Evolutionary conservation across 2,797 vertebrate genomes (phyloP).

Genomic region (Paramormyrops hopkinsi): DNA sequence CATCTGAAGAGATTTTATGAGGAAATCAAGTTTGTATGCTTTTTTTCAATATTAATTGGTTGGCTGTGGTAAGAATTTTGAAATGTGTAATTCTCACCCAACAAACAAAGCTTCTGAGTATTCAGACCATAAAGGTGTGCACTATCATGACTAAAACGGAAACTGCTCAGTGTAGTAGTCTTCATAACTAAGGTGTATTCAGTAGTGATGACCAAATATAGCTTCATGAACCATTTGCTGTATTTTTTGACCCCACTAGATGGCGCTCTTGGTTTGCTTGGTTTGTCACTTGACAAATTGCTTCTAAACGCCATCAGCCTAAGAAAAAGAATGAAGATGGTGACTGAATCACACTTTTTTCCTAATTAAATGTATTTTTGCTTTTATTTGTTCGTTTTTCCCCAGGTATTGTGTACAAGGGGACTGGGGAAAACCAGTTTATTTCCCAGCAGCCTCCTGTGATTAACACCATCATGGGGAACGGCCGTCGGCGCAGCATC

Average conservation of each 20-base stretch:
- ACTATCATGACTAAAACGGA: neutral
- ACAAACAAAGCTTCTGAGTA: neutral
- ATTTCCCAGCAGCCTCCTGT: slow-evolving; percentile 92
- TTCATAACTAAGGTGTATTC: neutral
- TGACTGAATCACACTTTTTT: neutral
- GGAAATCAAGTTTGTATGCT: neutral
- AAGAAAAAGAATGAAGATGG: neutral
- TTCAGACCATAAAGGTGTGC: neutral
- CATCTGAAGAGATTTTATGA: neutral
- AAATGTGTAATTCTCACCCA: neutral
- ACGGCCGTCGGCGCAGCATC: slow-evolving; percentile 91
- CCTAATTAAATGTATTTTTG: neutral
- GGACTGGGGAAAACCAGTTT: slow-evolving; percentile 93
- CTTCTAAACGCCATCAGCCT: neutral
- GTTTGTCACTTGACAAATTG: neutral
- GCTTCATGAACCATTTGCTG: neutral
- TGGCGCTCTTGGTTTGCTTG: neutral
- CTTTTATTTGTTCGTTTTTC: slow-evolving; percentile 14
- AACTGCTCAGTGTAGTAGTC: neutral
- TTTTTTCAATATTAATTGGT: neutral
- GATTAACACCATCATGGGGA: slow-evolving; percentile 95
- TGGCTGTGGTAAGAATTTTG: neutral
- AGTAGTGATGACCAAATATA: neutral
- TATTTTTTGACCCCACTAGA: neutral
- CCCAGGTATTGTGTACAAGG: slow-evolving; percentile 93